These are phyloP conservation scores for Myotis planiceps DNA, from an alignment of 2,797 vertebrate genomes.

Conservation along the genomic window DNA sequence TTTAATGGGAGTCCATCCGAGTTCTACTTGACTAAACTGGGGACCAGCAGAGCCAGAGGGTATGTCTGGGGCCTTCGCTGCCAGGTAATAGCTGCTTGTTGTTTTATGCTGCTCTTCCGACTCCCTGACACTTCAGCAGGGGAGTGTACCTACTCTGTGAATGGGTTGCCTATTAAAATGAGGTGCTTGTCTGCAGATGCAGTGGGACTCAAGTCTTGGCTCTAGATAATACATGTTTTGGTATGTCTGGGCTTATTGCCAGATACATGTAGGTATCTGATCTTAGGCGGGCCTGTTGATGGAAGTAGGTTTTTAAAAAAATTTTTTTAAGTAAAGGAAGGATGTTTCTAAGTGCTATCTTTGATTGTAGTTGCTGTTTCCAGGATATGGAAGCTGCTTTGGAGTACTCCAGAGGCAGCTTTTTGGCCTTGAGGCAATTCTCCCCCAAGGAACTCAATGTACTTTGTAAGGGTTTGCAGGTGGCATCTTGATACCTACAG, in stretches of 20 bases:
- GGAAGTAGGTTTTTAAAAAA: neutral
- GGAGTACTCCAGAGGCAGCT: constrained; percentile 48
- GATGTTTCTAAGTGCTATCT: constrained; percentile 79
- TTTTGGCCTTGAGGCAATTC: constrained; percentile 41
- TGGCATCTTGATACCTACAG: neutral
- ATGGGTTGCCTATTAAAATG: constrained; percentile 66
- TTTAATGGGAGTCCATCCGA: neutral
- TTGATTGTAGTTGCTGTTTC: constrained; percentile 70
- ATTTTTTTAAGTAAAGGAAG: constrained; percentile 60
- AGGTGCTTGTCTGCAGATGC: constrained; percentile 75
- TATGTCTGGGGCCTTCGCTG: neutral
- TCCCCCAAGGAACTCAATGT: neutral
- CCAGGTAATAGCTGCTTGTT: neutral
- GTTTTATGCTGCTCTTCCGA: neutral
- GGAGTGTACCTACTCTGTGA: constrained; percentile 40
- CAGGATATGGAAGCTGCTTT: constrained; percentile 70
- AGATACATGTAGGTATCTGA: constrained; percentile 50
- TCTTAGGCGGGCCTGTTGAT: constrained; percentile 36
- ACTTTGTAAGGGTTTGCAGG: neutral
- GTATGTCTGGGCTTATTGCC: constrained; percentile 79
- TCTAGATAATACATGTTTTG: constrained; percentile 81
- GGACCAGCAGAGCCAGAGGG: neutral
- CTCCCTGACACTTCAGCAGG: neutral
- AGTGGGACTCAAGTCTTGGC: constrained; percentile 78
- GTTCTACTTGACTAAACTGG: neutral